Evolutionary conservation across 92 coral and sea anemone genomes (phyloP).

Genomic region (Pocillopora grandis): DNA sequence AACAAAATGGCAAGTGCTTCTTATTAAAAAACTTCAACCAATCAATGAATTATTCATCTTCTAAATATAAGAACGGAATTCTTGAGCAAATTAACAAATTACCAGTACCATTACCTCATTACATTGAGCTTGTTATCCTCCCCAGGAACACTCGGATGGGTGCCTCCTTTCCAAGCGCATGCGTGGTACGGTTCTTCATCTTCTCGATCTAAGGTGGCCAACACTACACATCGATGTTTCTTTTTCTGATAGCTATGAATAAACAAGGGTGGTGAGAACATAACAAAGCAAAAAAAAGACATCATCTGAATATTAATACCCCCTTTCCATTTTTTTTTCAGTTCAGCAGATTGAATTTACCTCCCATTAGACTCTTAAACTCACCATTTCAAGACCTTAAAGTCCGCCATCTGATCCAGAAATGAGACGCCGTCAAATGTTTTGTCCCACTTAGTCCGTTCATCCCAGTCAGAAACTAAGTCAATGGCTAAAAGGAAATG

Average conservation of each 20-base stretch:
- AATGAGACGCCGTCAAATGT: constrained; percentile 83
- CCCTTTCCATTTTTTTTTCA: no score
- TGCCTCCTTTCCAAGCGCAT: constrained; percentile 78
- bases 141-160: constrained; percentile 65
- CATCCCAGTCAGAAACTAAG: constrained; percentile 78
- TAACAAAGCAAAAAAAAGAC: not conserved
- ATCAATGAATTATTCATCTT: no score
- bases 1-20: no score
- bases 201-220: constrained; percentile 77
- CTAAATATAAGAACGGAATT: not conserved
- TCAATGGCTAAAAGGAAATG: constrained; percentile 66
- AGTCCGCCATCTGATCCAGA: constrained; percentile 77
- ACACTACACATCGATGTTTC: constrained; percentile 68
- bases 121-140: constrained; percentile 34
- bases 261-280: no score
- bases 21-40: no score
- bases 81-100: no score
- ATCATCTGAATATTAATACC: not conserved
- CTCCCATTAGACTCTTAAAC: not conserved
- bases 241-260: constrained; percentile 20
- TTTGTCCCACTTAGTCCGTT: constrained; percentile 93
- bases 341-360: no score
- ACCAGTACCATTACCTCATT: constrained; percentile 17
- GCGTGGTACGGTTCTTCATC: constrained; percentile 71
- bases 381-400: constrained; percentile 86